phyloP scores from a whole-genome alignment of 2,797 vertebrate species.

The Characodon lateralis region DNA sequence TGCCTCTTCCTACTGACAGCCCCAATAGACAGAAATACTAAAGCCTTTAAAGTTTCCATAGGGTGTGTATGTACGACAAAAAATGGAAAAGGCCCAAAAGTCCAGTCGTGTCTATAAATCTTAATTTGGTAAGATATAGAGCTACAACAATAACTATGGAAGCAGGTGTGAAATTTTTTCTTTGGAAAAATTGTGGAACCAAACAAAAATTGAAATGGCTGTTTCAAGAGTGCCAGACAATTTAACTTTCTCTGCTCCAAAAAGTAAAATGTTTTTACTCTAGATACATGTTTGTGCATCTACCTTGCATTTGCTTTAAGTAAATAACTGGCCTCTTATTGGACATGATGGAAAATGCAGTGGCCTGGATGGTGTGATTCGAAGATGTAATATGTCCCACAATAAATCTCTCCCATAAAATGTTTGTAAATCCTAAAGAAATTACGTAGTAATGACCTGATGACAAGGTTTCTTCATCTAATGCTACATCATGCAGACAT shows the following conservation, averaged over 20 bases:
- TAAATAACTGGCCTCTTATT: no score
- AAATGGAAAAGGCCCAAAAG: neutral
- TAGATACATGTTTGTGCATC: no score
- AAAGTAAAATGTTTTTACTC: no score
- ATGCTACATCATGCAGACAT: no score
- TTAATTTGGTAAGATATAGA: neutral
- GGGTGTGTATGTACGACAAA: neutral
- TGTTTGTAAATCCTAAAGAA: no score
- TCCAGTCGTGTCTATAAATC: neutral
- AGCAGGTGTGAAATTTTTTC: neutral
- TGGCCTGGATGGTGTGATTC: no score
- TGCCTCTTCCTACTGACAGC: constrained; percentile 17
- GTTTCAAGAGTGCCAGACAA: neutral
- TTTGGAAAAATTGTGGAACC: neutral
- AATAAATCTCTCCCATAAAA: no score
- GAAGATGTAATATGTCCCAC: no score
- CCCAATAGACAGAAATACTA: constrained; percentile 19
- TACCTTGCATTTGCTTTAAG: no score
- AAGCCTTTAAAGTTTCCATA: neutral
- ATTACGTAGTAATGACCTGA: no score
- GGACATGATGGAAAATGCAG: no score
- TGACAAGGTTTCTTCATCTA: no score
- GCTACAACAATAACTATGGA: neutral
- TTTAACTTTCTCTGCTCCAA: neutral
- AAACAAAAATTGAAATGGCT: neutral